Conservation (phyloP, 2,113 vertebrate genomes). For the Phalacrocorax pelagicus region DNA sequence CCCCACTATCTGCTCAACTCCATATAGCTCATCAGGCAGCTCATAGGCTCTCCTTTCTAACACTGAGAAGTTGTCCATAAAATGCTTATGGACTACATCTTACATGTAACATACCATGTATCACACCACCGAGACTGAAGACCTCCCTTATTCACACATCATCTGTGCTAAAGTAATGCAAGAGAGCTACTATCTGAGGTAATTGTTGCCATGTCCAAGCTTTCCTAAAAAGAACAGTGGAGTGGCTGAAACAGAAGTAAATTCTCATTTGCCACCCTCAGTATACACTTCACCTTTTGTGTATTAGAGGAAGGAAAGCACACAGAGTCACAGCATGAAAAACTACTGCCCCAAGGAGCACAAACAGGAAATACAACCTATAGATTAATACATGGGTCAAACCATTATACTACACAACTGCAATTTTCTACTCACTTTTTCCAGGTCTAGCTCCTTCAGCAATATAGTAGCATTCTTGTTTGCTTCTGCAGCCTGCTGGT, state of each 20-base stretch:
- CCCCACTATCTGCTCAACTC: background rate
- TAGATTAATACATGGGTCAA: background rate
- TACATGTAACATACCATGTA: background rate
- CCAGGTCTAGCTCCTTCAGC: conserved; percentile 95
- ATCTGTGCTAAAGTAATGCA: background rate
- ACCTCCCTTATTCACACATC: background rate
- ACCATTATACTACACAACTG: rapidly evolving
- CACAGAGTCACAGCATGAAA: background rate
- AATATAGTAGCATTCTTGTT: conserved; percentile 99
- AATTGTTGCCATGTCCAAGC: background rate
- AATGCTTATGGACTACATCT: background rate
- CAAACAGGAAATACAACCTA: background rate
- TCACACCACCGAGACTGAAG: background rate
- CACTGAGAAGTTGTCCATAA: background rate
- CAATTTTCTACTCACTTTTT: conserved; percentile 83
- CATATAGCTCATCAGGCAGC: background rate
- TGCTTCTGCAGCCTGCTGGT: conserved; percentile 98
- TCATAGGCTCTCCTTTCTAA: background rate
- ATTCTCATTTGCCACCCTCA: background rate
- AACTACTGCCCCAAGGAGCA: background rate
- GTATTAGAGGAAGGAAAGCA: background rate
- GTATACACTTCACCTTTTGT: background rate
- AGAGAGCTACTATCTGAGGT: background rate
- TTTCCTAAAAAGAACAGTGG: background rate
- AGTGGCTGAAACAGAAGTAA: background rate